Evolutionary conservation across 1,140 invertebrate species (phyloP), one percentile per base, ranked within the genome.

Genomic region (Fragariocoptes setiger): DNA sequence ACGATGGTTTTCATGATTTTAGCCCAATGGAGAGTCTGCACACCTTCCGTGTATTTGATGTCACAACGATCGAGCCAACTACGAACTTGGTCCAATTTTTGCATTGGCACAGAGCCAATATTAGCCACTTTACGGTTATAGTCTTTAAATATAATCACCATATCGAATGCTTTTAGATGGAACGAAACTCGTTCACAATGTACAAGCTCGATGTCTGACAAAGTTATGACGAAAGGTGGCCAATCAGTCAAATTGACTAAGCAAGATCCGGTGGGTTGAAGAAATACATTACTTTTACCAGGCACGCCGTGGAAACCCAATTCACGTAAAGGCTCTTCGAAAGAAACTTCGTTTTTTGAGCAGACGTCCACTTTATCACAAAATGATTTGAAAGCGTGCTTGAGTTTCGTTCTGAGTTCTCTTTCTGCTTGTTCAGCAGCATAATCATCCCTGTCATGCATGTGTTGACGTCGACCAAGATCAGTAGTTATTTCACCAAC

Each of bases 1-100:
- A 74, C 79, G 49, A 99, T 97, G 0, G 88, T 97, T 60, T 97
- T 97, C 90, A 99, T 97, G 50, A 99, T 92, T 59, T 97, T 97
- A 0, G 75, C 70, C 92, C 92, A 99, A 61, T 99, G 97, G 42
- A 99, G 66, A 19, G 82, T 90, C 55, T 97, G 88, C 38, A 94
- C 77, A 51, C 92, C 92, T 60, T 99, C 90, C 0, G 85, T 83
- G 55, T 95, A 99, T 22, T 78, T 69, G 47, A 94, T 90, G 53
- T 95, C 86, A 56, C 83, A 92, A 1, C 82, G 88, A 54, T 94
- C 94, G 0, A 97, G 61, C 88, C 88, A 95, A 59, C 95, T 86
- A 59, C 97, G 97, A 3, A 99, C 85, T 62, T 92, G 82, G 62
- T 99, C 90, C 50, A 97, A 62, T 71, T 90, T 76, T 52, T 79